Percentiles rank a stretch among this genome's conserved stretches.
phyloP scores from a whole-genome alignment of 2,888 invertebrate genomes.

The Euproctis similis region DNA sequence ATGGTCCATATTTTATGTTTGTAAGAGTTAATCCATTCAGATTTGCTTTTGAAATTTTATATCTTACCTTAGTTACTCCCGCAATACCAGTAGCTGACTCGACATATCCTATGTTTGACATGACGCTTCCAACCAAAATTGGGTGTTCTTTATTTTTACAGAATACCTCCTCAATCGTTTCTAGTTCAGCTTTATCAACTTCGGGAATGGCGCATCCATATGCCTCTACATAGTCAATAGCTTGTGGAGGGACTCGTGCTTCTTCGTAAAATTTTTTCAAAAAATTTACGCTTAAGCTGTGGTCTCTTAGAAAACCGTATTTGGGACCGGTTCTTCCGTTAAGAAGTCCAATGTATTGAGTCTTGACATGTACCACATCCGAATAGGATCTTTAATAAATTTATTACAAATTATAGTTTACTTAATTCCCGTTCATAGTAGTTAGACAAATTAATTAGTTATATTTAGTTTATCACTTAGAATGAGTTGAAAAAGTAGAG shows the following conservation, averaged over 20 bases:
- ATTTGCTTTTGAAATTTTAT: no score
- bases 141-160: conserved; percentile 70
- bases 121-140: conserved; percentile 67
- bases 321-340: conserved; percentile 30
- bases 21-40: no score
- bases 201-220: conserved; percentile 77
- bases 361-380: conserved; percentile 80
- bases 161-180: conserved; percentile 74
- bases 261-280: conserved; percentile 65
- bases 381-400: conserved; percentile 76
- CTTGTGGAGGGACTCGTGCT: conserved; percentile 70
- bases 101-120: conserved; percentile 48
- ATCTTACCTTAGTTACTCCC: conserved; percentile 72
- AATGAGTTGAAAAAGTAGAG: no score
- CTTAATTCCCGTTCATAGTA: no score
- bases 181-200: conserved; percentile 79
- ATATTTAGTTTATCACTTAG: no score
- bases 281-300: conserved; percentile 23
- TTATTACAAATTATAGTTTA: no score
- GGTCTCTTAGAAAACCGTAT: conserved; percentile 28
- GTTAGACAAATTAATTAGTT: no score
- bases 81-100: conserved; percentile 61
- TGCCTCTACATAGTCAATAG: conserved; percentile 79
- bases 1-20: no score
- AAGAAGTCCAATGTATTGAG: conserved; percentile 67